Conservation (phyloP, 2,797 vertebrate species). For the Aselliscus stoliczkanus region DNA sequence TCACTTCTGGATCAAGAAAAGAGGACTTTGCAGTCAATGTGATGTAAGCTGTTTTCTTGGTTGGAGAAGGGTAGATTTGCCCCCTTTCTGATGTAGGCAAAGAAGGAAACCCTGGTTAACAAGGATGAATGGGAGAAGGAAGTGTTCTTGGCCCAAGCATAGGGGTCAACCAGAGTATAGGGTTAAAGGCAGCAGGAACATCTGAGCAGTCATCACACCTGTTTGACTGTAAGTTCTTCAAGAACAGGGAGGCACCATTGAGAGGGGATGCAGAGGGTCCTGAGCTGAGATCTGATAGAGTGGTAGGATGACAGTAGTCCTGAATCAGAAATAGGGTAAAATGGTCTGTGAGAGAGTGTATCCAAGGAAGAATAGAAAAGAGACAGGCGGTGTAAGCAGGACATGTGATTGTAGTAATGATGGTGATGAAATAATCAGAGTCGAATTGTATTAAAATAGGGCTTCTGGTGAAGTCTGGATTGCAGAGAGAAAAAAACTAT, state of each 20-base stretch:
- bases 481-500: constrained; percentile 7
- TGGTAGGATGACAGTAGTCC: background rate
- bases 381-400: background rate
- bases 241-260: background rate
- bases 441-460: background rate
- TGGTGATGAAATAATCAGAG: constrained; percentile 10
- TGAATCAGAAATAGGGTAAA: background rate
- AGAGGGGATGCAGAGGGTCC: background rate
- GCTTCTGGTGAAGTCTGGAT: constrained; percentile 24
- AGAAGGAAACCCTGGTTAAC: background rate
- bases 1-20: background rate
- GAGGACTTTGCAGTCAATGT: background rate
- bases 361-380: constrained; percentile 3
- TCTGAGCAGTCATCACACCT: background rate
- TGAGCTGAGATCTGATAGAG: background rate
- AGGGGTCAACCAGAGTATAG: background rate
- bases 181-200: background rate
- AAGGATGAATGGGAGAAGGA: background rate
- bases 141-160: background rate
- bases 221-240: background rate
- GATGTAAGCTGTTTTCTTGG: background rate
- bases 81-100: background rate
- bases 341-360: background rate
- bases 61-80: background rate
- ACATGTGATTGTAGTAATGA: constrained; percentile 16